These are phyloP conservation scores for Cremastinae sp. DNA, from an alignment of 2,888 invertebrate genomes.

Conservation along the genomic window DNA sequence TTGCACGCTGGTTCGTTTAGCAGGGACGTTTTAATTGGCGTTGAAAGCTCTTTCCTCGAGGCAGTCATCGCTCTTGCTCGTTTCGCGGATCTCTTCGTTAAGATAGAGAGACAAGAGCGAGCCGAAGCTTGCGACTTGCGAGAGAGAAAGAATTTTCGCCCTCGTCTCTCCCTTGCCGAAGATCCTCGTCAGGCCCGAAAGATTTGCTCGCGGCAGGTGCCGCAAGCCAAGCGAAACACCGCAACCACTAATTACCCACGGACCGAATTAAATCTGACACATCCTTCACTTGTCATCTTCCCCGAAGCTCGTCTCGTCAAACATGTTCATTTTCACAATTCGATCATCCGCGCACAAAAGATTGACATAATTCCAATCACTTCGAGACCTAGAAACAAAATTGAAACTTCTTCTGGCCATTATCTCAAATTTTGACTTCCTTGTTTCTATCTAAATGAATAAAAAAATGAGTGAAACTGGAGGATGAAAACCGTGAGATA, in stretches of 20 bases:
- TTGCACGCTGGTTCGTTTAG: slow-evolving; percentile 68
- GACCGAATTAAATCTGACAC: slow-evolving; percentile 77
- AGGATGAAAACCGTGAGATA: not conserved
- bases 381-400: too few species aligned
- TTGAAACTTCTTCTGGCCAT: too few species aligned
- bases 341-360: too few species aligned
- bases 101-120: slow-evolving; percentile 52
- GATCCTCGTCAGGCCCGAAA: slow-evolving; percentile 36
- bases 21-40: slow-evolving; percentile 77
- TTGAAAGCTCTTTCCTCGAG: slow-evolving; percentile 73
- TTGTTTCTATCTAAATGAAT: not conserved
- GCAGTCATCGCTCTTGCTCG: slow-evolving; percentile 68
- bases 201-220: slow-evolving; percentile 75
- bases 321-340: not conserved
- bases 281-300: slow-evolving; percentile 58
- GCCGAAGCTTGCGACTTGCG: slow-evolving; percentile 22
- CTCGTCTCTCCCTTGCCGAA: slow-evolving; percentile 38
- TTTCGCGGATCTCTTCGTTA: slow-evolving; percentile 71
- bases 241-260: slow-evolving; percentile 74
- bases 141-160: slow-evolving; percentile 18
- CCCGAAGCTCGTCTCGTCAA: not conserved
- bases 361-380: too few species aligned
- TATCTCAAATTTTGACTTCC: not conserved
- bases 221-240: slow-evolving; percentile 77
- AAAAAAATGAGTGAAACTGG: too few species aligned